Evolutionary conservation across 35 echinoderm and acorn worm species (phyloP), one percentile per base, ranked within the genome.

Genomic region (Lytechinus variegatus): DNA sequence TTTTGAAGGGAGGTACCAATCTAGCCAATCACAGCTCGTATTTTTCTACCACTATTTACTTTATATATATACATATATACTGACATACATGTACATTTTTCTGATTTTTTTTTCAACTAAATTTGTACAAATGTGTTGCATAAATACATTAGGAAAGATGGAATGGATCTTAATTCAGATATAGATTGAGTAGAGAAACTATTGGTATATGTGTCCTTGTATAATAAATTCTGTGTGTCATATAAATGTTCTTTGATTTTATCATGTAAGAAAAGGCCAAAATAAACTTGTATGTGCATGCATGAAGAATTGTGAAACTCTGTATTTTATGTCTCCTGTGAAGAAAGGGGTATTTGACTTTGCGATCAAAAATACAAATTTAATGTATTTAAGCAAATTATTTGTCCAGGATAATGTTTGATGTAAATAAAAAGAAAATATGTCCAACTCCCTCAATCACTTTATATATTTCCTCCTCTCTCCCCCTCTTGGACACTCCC

Each of bases 231-330:
- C n/a, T 55, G 54, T 92, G 90, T 93, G 92, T 93, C 92, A 57
- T 93, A 57, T 93, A 93, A 93, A 55, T 93, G 92, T 93, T 93
- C n/a, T 93, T 93, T 93, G 92, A 93, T 93, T 93, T 93, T 33
- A 93, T 55, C 92, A 93, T 93, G 92, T 93, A 93, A 79, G 19
- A 79, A 79, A 93, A 93, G 57, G 92, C 92, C 54, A 27, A 93
- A 93, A 55, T 55, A 93, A 93, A 57, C 92, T 93, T 93, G 92
- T 93, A 93, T 93, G 92, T 54, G 92, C 92, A 93, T 93, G 92
- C 92, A 93, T 79, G 66, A 79, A n/a, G 66, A n/a, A 79, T 79
- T 79, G 19, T 79, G 66, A 79, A 1, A 16, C n/a, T 27, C n/a
- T 79, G 16, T 79, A 79, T 79, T 6, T 79, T 7, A 79, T 79